Base-by-base conservation (phyloP, 2,797 vertebrate species). In the Siniperca undulata region DNA sequence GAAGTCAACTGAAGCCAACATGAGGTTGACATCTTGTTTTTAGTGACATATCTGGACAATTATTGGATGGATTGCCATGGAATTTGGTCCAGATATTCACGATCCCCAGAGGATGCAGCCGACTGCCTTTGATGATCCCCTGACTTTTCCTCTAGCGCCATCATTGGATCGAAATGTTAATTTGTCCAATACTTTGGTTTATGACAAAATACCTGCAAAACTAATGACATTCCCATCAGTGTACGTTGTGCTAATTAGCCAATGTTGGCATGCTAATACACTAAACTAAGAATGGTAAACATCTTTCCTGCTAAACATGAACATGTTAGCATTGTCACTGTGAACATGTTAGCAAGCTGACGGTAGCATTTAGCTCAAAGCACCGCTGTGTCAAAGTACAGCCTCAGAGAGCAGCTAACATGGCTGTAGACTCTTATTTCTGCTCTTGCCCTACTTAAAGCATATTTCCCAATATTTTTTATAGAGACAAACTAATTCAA, bases 161-260 rank as follows among this genome's bases (percentile, higher is more conserved):
- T 48, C 42, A 17, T 17, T 42, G 50, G 24, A 24, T 50, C 19
- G 22, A 66, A 19, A 30, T 67, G 17, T 34, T 48, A 12, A 30
- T 30, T 58, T 61, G 46, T 40, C 40, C 36, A 6, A 38, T 40
- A 40, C 8, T 30, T 30, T 30, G 30, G 30, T 40, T 40, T 40
- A 40, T 38, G 38, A 53, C 44, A 17, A 65, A 70, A 74, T 22
- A 52, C 24, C n/a, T 52, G 48, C 52, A 48, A 72, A 73, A 17
- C n/a, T 30, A 10, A 4, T 34, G 58, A 60, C 17, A 19, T 60
- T 34, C 48, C 48, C 48, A 52, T 52, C 17, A 58, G 24, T 17
- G 24, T 27, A 3, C 13, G 27, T 50, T 7, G 24, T 27, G 12
- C 22, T 55, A 4, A 55, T 55, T 27, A 3, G 55, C 27, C 30